Percentiles rank a stretch among this genome's conserved stretches.
phyloP scores from a whole-genome alignment of 2,888 invertebrate species.

The Napeogenes sylphis region DNA sequence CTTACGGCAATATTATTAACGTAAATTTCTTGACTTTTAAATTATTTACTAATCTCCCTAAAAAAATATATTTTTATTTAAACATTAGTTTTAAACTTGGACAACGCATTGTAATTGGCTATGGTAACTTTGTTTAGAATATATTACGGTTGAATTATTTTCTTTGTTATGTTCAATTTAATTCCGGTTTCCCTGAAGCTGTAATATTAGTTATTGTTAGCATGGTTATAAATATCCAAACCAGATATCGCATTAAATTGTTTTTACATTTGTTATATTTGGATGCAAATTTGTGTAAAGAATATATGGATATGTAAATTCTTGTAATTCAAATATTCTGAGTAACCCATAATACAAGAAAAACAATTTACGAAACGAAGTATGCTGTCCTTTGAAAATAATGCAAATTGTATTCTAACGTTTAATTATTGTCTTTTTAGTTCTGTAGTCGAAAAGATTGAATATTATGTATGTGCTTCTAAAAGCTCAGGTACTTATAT shows the following conservation, averaged over 20 bases:
- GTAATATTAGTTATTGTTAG: slow-evolving; percentile 27
- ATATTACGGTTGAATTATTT: slow-evolving; percentile 19
- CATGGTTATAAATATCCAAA: slow-evolving; percentile 18
- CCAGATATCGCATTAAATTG: slow-evolving; percentile 13
- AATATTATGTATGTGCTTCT: slow-evolving; percentile 1
- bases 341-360: neutral
- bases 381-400: too few relatives aligned
- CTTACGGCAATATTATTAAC: slow-evolving; percentile 7
- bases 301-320: neutral
- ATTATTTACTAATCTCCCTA: slow-evolving; percentile 3
- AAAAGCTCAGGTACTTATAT: too few relatives aligned
- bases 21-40: slow-evolving; percentile 2
- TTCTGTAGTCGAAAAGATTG: slow-evolving; percentile 4
- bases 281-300: neutral
- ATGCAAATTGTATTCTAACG: neutral
- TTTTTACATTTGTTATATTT: too few relatives aligned
- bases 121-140: slow-evolving; percentile 21
- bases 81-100: too few relatives aligned
- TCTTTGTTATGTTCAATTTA: slow-evolving; percentile 24
- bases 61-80: neutral
- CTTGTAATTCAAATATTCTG: too few relatives aligned
- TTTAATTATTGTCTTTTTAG: neutral
- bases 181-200: slow-evolving; percentile 27
- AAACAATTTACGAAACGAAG: neutral
- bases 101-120: too few relatives aligned